Evolutionary conservation across 1,140 invertebrate species (phyloP).

Genomic region (Cyphomyrmex costatus): DNA sequence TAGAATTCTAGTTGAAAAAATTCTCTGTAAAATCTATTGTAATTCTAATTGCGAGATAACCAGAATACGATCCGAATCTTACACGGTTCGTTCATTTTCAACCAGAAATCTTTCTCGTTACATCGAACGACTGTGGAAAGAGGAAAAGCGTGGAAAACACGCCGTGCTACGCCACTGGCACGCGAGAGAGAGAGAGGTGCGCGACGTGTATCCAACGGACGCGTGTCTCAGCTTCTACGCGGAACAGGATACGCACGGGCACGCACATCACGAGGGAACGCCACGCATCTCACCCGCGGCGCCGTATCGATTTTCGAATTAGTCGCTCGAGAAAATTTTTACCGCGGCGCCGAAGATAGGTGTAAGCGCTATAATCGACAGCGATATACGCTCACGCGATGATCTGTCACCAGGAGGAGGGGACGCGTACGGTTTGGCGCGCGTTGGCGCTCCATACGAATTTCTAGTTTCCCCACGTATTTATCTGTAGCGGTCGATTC

Average conservation of each 20-base stretch:
- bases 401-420: not conserved
- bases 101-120: no score
- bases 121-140: not conserved
- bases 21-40: no score
- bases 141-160: conserved; percentile 16
- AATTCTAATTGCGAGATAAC: no score
- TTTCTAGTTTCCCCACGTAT: not conserved
- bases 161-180: conserved; percentile 30
- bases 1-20: no score
- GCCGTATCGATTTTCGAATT: conserved; percentile 56
- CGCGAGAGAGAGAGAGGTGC: conserved; percentile 11
- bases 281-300: conserved; percentile 21
- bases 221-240: conserved; percentile 30
- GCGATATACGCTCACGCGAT: conserved; percentile 19
- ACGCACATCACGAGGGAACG: conserved; percentile 42
- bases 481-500: not conserved
- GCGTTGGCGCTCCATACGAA: not conserved
- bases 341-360: not conserved
- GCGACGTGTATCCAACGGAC: not conserved
- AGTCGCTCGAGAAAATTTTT: conserved; percentile 38
- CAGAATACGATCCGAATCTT: no score
- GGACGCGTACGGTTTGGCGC: not conserved
- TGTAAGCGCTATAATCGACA: not conserved
- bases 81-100: no score
- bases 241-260: conserved; percentile 49